Base-by-base conservation (phyloP, 1,140 invertebrate species). In the Laupala kohalensis region DNA sequence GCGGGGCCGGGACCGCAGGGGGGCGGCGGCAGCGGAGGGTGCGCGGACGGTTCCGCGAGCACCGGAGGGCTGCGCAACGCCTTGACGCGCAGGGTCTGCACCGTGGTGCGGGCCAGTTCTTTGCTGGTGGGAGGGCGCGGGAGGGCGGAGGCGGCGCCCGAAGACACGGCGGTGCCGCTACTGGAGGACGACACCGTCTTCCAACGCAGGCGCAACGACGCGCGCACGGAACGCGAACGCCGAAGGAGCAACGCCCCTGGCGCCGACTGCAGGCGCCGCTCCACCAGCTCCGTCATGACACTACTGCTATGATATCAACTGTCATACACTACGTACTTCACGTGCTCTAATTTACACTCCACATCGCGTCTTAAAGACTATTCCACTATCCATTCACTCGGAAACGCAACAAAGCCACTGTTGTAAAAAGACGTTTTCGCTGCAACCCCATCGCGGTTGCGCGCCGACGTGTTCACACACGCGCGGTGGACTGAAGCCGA, bases 151-250 rank as follows among this genome's bases (percentile, higher is more conserved):
- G 19, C 9, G 4, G 24, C 13, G 1, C 23, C 24, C 65, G 26
- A 66, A 9, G 65, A 27, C 6, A 25, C 5, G 4, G 67, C n/a
- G 19, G 4, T 30, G 63, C 25, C 62, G 66, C 19, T 65, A 27
- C 24, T 28, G 9, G 5, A 12, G 4, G 27, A 69, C 27, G 27
- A 24, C 12, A 53, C 25, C n/a, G 29, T n/a, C 23, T 62, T 27
- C 72, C 68, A 70, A 25, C 71, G 71, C 73, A 89, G 79, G 74
- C 87, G 85, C 65, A 91, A 79, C 37, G 90, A 92, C 53, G 88
- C 87, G 71, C 90, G 84, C 74, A 92, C 87, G 37, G 89, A 90
- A 75, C 87, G 85, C 73, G 88, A 87, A 74, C 89, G 84, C 53
- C 86, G 86, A 73, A 89, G 78, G 26, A 76, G 80, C 24, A 78